phyloP scores from a whole-genome alignment of 2,797 vertebrate species.

The Enteromius anoplus region DNA sequence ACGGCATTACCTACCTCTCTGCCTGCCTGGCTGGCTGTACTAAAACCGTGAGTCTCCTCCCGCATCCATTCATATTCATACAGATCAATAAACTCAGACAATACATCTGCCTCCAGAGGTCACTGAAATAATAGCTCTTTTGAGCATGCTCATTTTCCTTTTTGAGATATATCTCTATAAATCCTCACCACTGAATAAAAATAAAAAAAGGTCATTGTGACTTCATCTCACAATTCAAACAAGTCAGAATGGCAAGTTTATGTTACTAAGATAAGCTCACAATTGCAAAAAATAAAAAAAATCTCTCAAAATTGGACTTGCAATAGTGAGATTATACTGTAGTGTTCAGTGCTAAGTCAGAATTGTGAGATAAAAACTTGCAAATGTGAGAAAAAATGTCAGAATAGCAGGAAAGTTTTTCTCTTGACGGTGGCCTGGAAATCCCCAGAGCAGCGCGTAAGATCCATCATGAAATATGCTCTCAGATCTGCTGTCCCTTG shows the following conservation, averaged over 20 bases:
- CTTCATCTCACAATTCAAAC: background rate
- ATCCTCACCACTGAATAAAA: background rate
- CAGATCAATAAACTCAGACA: slow-evolving; percentile 27
- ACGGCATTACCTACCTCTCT: slow-evolving; percentile 94
- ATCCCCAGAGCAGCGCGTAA: slow-evolving; percentile 32
- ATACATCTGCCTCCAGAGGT: background rate
- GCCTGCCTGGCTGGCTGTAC: slow-evolving; percentile 96
- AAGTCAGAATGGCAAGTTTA: background rate
- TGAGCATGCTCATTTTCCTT: background rate
- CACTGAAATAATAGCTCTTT: slow-evolving; percentile 10
- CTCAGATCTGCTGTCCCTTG: slow-evolving; percentile 28
- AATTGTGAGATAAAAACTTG: background rate
- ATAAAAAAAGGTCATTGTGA: background rate
- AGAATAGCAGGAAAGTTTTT: background rate
- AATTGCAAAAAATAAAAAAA: no score
- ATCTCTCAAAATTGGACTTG: background rate
- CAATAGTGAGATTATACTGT: background rate
- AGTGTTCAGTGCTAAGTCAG: no score
- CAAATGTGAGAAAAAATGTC: no score
- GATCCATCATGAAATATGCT: slow-evolving; percentile 31
- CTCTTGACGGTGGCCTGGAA: slow-evolving; percentile 7
- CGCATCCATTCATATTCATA: slow-evolving; percentile 23
- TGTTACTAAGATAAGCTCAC: background rate
- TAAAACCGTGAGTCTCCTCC: slow-evolving; percentile 66
- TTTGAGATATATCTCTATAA: slow-evolving; percentile 13